Evolutionary conservation across 1,140 invertebrate species (phyloP).

Genomic region (Mizuhopecten yessoensis): DNA sequence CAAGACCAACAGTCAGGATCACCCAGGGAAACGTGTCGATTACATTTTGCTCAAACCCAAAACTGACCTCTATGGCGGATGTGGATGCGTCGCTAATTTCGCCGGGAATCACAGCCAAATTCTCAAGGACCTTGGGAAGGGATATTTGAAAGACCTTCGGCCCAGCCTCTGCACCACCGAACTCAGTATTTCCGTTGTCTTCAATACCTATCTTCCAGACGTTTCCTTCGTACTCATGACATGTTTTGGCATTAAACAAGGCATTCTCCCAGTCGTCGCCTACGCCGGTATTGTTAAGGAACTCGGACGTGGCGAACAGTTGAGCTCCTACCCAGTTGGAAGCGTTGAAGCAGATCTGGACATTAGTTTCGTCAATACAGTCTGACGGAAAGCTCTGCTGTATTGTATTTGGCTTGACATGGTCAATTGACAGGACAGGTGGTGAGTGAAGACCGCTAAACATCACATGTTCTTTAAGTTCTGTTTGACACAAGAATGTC

Average conservation of each 20-base stretch:
- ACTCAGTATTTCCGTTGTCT: constrained; percentile 28
- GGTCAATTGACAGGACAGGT: not conserved
- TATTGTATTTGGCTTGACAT: not conserved
- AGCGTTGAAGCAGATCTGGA: constrained; percentile 48
- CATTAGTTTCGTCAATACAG: constrained; percentile 51
- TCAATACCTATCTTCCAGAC: constrained; percentile 33
- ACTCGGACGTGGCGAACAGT: constrained; percentile 47
- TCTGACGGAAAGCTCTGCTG: constrained; percentile 12
- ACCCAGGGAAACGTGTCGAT: not conserved
- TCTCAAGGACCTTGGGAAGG: not conserved
- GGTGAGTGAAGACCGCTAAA: constrained; percentile 42
- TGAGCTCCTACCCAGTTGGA: constrained; percentile 45
- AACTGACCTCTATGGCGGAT: not conserved
- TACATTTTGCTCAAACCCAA: not conserved
- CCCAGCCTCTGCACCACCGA: constrained; percentile 7
- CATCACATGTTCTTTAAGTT: constrained; percentile 47
- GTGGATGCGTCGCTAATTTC: not conserved
- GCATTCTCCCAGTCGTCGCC: constrained; percentile 43
- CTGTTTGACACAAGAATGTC: constrained; percentile 48
- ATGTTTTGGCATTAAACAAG: constrained; percentile 1
- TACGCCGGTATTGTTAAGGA: constrained; percentile 50
- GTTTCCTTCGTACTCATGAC: constrained; percentile 39
- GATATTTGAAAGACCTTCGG: constrained; percentile 33
- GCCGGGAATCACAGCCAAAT: not conserved
- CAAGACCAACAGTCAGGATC: not conserved